Base-by-base conservation (phyloP, 2,797 vertebrate genomes). In the Hippopotamyrus pictus region DNA sequence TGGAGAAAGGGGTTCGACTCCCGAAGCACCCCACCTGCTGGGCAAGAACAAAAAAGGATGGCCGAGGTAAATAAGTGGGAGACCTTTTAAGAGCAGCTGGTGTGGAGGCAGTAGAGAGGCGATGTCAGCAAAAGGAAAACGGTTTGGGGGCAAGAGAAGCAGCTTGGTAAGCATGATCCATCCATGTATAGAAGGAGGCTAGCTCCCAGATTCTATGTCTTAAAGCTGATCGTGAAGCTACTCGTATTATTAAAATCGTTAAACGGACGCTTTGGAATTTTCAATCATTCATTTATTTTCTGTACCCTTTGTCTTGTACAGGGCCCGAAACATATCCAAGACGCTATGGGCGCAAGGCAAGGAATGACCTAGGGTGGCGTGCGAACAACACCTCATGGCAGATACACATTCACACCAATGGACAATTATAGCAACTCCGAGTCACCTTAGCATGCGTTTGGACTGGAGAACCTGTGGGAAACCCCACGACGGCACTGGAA, bases 21-120 rank as follows among this genome's bases (percentile, higher is more conserved):
- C 85, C 19, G 0, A 37, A 29, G 29, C 57, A 33, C 17, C 33
- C 85, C 85, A 87, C 85, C 85, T 87, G 29, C 85, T 57, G 89
- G 59, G 59, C 92, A 89, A 59, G 88, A 84, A 83, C 85, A 51
- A 54, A 85, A 57, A 85, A 89, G 85, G 88, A 48, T 84, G 25
- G 44, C 44, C 14, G 50, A 87, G 33, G 46, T 29, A 62, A 86
- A 89, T 37, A 12, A 73, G 62, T 33, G 41, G 14, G 37, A n/a
- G 59, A 46, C 83, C 59, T 86, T 69, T 89, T 17, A 59, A 86
- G 7, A 19, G 37, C 51, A 57, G 85, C 51, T 37, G 53, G 53
- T 33, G 22, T 25, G n/a, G n/a, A 53, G 22, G 86, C 84, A 51
- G 84, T 69, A 82, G 90, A 86, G 83, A 90, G 46, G 88, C 89